Evolutionary conservation across 2,113 vertebrate genomes (phyloP), one percentile per base, ranked within the genome.

Genomic region (Nothobranchius kuhntae): DNA sequence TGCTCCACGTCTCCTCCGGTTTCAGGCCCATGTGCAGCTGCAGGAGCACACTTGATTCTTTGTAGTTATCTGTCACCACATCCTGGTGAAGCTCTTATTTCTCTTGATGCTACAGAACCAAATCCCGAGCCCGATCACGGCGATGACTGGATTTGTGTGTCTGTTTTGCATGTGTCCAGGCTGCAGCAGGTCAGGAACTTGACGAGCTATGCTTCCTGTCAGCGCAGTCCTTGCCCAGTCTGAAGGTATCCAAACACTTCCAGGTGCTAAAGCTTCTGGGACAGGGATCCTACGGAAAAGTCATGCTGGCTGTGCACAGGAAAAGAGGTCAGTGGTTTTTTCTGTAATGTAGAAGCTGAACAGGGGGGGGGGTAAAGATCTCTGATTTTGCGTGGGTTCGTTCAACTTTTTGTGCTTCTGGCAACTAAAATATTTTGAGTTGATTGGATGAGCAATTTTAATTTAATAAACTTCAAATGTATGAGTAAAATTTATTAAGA

Each of bases 201-300:
- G 95, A 96, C 10, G 92, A 94, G 78, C 91, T 95, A 36, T 94
- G 95, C 78, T 93, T 78, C 47, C 90, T 95, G 72, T 94, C 94
- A 0, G 92, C 94, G 1, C 81, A 90, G 73, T 90, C 88, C 65
- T 80, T 98, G 83, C 77, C 84, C 3, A 83, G 61, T 0, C 78
- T 93, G 68, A 92, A 93, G 76, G 86, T 96, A n/a, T 90, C 94
- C 0, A 88, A 93, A 45, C 94, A 91, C 78, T 98, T 95, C 45
- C 77, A 82, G 10, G 88, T 97, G 74, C 61, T 96, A 70, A 95
- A 93, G 68, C 92, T 94, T 58, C 89, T 97, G 30, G 96, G 96
- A 56, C 91, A 95, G 0, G 96, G 96, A 35, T 95, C 95, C 9
- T 98, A 97, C 0, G 96, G 96, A 51, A 93, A 94, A 0, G 95